Evolutionary conservation across 2,797 vertebrate species (phyloP), one percentile per base, ranked within the genome.

Genomic region (Syngnathus rostellatus): DNA sequence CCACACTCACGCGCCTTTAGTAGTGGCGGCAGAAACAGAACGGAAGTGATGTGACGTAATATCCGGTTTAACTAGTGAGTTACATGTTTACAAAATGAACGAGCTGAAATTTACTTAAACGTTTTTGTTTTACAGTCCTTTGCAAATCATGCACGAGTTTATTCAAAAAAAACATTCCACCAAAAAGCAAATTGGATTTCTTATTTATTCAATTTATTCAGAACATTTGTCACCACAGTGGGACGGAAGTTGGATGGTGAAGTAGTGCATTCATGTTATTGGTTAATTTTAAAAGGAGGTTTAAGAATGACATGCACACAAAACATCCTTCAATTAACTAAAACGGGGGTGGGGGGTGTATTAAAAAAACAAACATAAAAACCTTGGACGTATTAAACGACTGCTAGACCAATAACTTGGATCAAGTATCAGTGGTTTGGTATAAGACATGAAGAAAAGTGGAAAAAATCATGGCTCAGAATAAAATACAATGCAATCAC

Each of bases 201-300:
- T 77, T n/a, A 31, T 31, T 31, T 31, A 31, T 31, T 31, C 31
- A 41, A 79, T 88, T 89, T 88, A 89, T 87, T 88, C 39, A 73
- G 61, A 84, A 87, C 62, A 81, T 80, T 83, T 68, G 80, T 77
- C 71, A 83, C 76, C 65, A 74, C 62, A 58, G 69, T 23, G 65
- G 86, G 85, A 87, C 73, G 85, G 80, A 85, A 82, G 73, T 79
- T 69, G 85, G 77, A 85, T 83, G 73, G 78, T 68, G 25, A 55
- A 82, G 85, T 88, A 86, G 84, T 87, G 86, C 86, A 88, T 83
- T 31, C 74, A 14, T 62, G 83, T 75, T 81, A 64, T 55, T 69
- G 70, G 66, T 63, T 76, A 65, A 72, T 71, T 31, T 63, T n/a
- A 19, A n/a, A 46, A 55, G 64, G 69, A 81, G 64, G 40, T 62